phyloP scores from a whole-genome alignment of 2,888 invertebrate species.

The Pachymerium ferrugineum region DNA sequence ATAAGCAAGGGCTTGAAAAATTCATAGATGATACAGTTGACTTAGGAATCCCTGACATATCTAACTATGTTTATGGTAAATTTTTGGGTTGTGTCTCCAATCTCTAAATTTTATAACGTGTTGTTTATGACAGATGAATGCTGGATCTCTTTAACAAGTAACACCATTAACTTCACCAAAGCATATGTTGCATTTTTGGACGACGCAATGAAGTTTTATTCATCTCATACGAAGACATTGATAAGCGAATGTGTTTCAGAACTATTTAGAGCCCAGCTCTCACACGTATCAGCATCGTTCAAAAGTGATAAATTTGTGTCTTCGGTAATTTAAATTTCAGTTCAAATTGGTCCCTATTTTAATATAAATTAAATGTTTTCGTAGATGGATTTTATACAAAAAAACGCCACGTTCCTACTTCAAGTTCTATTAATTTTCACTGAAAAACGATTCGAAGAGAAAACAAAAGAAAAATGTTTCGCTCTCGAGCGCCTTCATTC shows the following conservation, averaged over 20 bases:
- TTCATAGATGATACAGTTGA: slow-evolving; percentile 65
- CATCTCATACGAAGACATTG: slow-evolving; percentile 65
- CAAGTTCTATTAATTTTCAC: slow-evolving; percentile 60
- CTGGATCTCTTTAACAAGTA: slow-evolving; percentile 70
- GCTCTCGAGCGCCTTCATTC: slow-evolving; percentile 39
- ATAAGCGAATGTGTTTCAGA: slow-evolving; percentile 67
- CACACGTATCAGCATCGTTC: slow-evolving; percentile 57
- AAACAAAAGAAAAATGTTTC: slow-evolving; percentile 43
- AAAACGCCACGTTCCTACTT: slow-evolving; percentile 66
- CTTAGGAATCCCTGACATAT: slow-evolving; percentile 60
- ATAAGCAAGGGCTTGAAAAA: slow-evolving; percentile 62
- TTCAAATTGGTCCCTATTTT: not conserved
- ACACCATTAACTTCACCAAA: slow-evolving; percentile 73
- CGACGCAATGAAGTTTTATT: slow-evolving; percentile 68
- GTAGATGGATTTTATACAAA: slow-evolving; percentile 52
- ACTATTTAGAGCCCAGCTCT: slow-evolving; percentile 68
- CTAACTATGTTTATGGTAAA: slow-evolving; percentile 58
- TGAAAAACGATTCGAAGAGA: slow-evolving; percentile 56
- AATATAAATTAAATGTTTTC: not conserved
- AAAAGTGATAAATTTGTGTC: slow-evolving; percentile 53
- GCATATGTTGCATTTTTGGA: slow-evolving; percentile 66
- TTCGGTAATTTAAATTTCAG: slow-evolving; percentile 49
- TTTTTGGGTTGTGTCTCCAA: no score
- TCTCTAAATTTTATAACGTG: slow-evolving; percentile 8
- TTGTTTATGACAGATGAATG: slow-evolving; percentile 54